Evolutionary conservation across 1,140 invertebrate genomes (phyloP), one percentile per base, ranked within the genome.

Genomic region (Pseudoatta argentina): DNA sequence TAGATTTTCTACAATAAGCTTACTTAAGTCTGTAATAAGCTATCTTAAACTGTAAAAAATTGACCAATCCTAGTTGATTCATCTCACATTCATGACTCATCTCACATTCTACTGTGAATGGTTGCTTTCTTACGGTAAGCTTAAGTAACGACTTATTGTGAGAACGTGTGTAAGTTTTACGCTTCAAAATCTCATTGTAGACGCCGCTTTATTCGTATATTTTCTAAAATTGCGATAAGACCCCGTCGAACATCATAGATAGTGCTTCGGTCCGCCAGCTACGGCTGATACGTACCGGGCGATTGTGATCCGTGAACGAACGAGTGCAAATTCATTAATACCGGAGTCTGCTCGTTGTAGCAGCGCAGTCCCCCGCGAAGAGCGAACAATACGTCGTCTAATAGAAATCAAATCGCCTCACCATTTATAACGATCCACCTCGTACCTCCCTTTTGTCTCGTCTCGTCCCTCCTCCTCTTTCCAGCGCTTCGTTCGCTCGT

Each of bases 371-470:
- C 72, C 87, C 92, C 88, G 88, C 78, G 73, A 88, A 85, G 91
- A 89, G 82, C 76, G 89, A 92, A 94, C 94, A 94, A 94, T 94
- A 89, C 91, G 89, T 91, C 90, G 88, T 86, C 93, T 94, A 94
- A 94, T 94, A 94, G 94, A 94, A 94, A 94, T 94, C 94, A 94
- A 94, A 94, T 94, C 93, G 91, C 87, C 89, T 88, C 85, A 89
- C 93, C 92, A 92, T 94, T 93, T 93, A 93, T 93, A 93, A 94
- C 90, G 87, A 91, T 85, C 91, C 89, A 85, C 83, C 82, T 89
- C 86, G 79, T 91, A 75, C 87, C 91, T 87, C 76, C 76, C 88
- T 89, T 87, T 77, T 89, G 67, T 88, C 73, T 83, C 57, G 53
- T 86, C 34, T 82, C 63, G 75, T 61, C 72, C 79, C 77, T 83